A percentile compares a stretch with the other conserved stretches of the same genome.
These are phyloP conservation scores for Bufo gargarizans DNA, from an alignment of 2,113 vertebrate genomes.

Conservation along the genomic window DNA sequence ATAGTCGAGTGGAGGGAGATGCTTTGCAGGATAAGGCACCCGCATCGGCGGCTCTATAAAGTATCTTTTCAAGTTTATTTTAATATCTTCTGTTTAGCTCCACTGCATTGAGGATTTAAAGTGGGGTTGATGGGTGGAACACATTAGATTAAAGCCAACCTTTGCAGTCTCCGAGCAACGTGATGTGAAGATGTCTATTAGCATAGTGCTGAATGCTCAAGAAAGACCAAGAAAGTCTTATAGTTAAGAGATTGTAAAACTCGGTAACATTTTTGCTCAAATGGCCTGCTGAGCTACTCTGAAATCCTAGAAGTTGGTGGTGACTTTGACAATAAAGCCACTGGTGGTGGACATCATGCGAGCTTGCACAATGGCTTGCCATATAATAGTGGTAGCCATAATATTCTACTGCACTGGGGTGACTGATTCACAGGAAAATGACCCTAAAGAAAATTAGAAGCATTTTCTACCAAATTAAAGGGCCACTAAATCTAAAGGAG, in stretches of 20 bases:
- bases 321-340: neutral
- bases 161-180: conserved; percentile 22
- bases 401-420: neutral
- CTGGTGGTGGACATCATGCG: neutral
- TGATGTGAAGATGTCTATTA: conserved; percentile 29
- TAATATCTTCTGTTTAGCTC: conserved; percentile 40
- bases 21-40: neutral
- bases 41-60: neutral
- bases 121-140: neutral
- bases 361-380: neutral
- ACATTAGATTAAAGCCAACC: conserved; percentile 38
- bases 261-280: neutral
- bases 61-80: conserved; percentile 26
- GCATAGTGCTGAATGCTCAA: conserved; percentile 1
- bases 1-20: conserved; percentile 42
- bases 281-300: neutral
- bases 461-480: neutral
- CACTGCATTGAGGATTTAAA: conserved; percentile 12
- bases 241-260: neutral
- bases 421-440: neutral
- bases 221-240: neutral
- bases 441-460: neutral
- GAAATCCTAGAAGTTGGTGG: neutral
- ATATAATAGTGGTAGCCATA: neutral
- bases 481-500: neutral